Base-by-base conservation (phyloP, 2,888 invertebrate species). In the Dasypogon diadema region DNA sequence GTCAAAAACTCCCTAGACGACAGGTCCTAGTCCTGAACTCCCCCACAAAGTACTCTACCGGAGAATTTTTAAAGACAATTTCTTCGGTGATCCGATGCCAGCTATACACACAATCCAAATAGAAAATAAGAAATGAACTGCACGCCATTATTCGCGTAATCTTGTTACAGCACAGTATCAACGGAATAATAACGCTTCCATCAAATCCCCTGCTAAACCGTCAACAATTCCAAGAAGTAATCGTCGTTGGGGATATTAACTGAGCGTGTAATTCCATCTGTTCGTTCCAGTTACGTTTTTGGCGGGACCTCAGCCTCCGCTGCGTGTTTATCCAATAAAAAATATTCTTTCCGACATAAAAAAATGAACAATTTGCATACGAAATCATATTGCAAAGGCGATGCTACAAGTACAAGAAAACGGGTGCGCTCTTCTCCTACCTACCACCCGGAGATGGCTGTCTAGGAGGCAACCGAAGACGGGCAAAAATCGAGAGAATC, bases 311-410 rank as follows among this genome's bases (percentile, higher is more conserved):
- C 21, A n/a, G 22, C 34, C 18, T 73, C 73, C 24, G 16, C 22
- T 22, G n/a, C 56, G 54, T 73, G 73, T 56, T 73, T 73, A 73
- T 73, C 73, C 56, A 73, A 73, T 73, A 73, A 73, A 70, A 73
- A 73, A 56, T 73, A 73, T 73, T 56, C 56, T 34, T 56, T 42
- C 42, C 55, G 16, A 16, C 24, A 37, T 30, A 56, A 54, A 72
- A 72, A 42, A 70, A 51, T 70, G 74, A 75, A 75, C 77, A 75
- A 77, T 77, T 77, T 77, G 77, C 77, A 77, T 77, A 77, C 68
- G 70, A 77, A 77, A 77, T 77, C 77, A 72, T 77, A 77, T 75
- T 54, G 24, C 26, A 26, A 21, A 34, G 12, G 42, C 42, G 6
- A 26, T 30, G 68, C 70, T 70, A 70, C 70, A 54, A 48, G 51